Percentiles rank a stretch among this genome's conserved stretches.
Conservation (phyloP, 1,140 invertebrate species). For the Parapsyche elsis region DNA sequence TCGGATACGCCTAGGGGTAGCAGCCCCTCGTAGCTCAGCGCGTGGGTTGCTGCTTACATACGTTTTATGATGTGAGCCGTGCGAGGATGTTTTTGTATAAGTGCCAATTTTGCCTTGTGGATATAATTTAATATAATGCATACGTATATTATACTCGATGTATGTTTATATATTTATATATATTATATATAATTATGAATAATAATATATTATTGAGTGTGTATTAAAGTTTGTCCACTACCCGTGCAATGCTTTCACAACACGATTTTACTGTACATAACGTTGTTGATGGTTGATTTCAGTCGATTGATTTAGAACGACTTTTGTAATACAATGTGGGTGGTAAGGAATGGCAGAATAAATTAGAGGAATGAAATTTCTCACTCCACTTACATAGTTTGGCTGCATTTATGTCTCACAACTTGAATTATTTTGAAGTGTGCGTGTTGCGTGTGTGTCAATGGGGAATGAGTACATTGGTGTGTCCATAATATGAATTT, state of each 20-base stretch:
- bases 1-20: conserved; percentile 58
- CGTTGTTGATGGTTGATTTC: conserved; percentile 30
- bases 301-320: neutral
- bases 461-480: no score
- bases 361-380: no score
- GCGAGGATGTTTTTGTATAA: conserved; percentile 62
- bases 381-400: no score
- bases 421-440: no score
- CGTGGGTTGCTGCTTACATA: conserved; percentile 55
- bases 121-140: conserved; percentile 57
- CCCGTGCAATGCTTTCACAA: conserved; percentile 32
- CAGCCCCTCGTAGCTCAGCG: conserved; percentile 64
- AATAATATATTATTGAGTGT: neutral
- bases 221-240: conserved; percentile 30
- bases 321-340: no score
- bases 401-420: no score
- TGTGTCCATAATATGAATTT: no score
- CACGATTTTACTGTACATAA: conserved; percentile 37
- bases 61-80: conserved; percentile 53
- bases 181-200: neutral
- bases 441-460: no score
- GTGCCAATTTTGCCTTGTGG: conserved; percentile 70
- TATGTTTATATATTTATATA: neutral
- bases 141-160: neutral
- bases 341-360: no score